Evolutionary conservation across 2,797 vertebrate species (phyloP).

Genomic region (Lepus oiostolus): DNA sequence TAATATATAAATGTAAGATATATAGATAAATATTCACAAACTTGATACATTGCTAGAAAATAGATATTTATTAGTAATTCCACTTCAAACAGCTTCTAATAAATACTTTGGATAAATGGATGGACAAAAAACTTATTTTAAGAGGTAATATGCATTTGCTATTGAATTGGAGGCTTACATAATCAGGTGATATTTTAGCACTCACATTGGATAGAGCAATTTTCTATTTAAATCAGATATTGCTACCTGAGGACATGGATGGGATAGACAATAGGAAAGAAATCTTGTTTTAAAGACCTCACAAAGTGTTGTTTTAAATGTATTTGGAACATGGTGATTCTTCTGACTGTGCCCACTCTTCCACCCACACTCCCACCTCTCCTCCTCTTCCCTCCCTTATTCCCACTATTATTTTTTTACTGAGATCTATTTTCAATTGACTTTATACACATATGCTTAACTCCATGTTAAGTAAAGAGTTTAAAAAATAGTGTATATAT

Average conservation of each 20-base stretch:
- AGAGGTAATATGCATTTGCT: constrained; percentile 4
- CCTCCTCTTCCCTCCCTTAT: too few species aligned
- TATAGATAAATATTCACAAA: background rate
- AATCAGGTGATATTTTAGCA: background rate
- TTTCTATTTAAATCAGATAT: constrained; percentile 19
- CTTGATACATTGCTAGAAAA: background rate
- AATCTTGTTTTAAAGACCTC: background rate
- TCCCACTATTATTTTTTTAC: too few species aligned
- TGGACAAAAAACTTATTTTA: background rate
- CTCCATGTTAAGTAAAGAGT: too few species aligned
- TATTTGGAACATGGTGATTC: too few species aligned
- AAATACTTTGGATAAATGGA: background rate
- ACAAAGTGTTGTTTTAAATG: background rate
- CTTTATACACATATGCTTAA: too few species aligned
- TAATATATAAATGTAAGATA: background rate
- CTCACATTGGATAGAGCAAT: background rate
- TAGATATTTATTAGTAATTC: background rate
- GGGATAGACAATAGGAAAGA: constrained; percentile 33
- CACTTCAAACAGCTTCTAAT: background rate
- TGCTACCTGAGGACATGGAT: background rate
- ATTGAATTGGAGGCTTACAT: constrained; percentile 49
- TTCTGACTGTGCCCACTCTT: too few species aligned
- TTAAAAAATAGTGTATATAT: too few species aligned
- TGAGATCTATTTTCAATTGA: too few species aligned
- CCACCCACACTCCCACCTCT: too few species aligned